Percentiles rank a stretch among this genome's conserved stretches.
phyloP scores from a whole-genome alignment of 2,888 invertebrate species.

The Amphimallon solstitiale region DNA sequence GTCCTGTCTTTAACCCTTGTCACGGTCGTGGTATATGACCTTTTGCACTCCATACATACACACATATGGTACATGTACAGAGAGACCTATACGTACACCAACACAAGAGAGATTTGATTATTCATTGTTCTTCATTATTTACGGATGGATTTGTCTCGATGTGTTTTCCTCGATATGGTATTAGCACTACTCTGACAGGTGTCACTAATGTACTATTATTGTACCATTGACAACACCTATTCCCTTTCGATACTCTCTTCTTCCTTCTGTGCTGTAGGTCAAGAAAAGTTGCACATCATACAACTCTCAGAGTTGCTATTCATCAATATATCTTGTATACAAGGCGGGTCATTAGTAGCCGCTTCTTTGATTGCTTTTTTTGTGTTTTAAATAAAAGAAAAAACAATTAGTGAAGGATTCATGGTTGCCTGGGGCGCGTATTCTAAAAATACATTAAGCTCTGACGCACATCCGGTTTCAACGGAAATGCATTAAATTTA shows the following conservation, averaged over 20 bases:
- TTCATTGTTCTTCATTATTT: slow-evolving; percentile 17
- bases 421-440: too few relatives aligned
- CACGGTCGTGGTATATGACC: slow-evolving; percentile 29
- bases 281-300: too few relatives aligned
- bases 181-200: neutral
- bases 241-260: neutral
- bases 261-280: too few relatives aligned
- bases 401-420: too few relatives aligned
- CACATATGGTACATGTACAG: neutral
- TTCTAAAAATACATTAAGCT: too few relatives aligned
- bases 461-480: too few relatives aligned
- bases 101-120: slow-evolving; percentile 9
- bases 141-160: neutral
- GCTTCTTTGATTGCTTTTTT: too few relatives aligned
- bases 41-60: slow-evolving; percentile 21
- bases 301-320: too few relatives aligned
- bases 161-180: slow-evolving; percentile 1
- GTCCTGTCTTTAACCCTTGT: slow-evolving; percentile 38
- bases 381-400: too few relatives aligned
- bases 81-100: too few relatives aligned
- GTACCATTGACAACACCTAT: neutral
- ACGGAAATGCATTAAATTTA: too few relatives aligned
- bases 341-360: neutral
- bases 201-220: neutral
- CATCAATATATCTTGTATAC: neutral